Evolutionary conservation across 2,113 vertebrate genomes (phyloP), one percentile per base, ranked within the genome.

Genomic region (Vulpes lagopus): DNA sequence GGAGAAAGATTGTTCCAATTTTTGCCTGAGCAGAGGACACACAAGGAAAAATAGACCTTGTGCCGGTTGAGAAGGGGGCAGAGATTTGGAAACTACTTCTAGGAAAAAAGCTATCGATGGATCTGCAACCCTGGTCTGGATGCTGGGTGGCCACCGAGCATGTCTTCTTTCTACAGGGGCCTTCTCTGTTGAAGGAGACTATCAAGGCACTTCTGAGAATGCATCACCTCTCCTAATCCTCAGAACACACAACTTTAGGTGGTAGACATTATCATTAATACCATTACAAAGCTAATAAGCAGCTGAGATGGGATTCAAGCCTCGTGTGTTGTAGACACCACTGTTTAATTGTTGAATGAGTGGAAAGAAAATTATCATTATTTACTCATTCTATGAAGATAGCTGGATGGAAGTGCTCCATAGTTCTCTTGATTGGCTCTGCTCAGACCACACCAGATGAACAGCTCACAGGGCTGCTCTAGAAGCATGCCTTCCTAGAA

Each of bases 91-190:
- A 78, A 35, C 38, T 17, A 0, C 8, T 79, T 11, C 2, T 53
- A 55, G 4, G 2, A 71, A 11, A 49, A 49, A 64, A 25, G 8
- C 22, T 27, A 60, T 6, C 3, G 3, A 19, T 0, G 14, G 22
- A 8, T 62, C 55, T 62, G n/a, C 27, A 17, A 38, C 4, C 3
- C 3, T 19, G 5, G 38, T 0, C 19, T 3, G 35, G 51, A 19
- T 19, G 10, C 2, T 69, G 22, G 35, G 11, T 0, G 1, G 6
- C 7, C 35, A 16, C 1, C 55, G 53, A 32, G 55, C 14, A 8
- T 38, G 65, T 6, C 79, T 69, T 90, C 38, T 76, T 64, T 59
- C 76, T 53, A 8, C 20, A 32, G n/a, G 59, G 30, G 92, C 30
- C 65, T 53, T 81, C 20, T 17, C 4, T 81, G 78, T 65, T 67